These are phyloP conservation scores for Burhinus bistriatus DNA, from an alignment of 2,113 vertebrate genomes.

Conservation along the genomic window DNA sequence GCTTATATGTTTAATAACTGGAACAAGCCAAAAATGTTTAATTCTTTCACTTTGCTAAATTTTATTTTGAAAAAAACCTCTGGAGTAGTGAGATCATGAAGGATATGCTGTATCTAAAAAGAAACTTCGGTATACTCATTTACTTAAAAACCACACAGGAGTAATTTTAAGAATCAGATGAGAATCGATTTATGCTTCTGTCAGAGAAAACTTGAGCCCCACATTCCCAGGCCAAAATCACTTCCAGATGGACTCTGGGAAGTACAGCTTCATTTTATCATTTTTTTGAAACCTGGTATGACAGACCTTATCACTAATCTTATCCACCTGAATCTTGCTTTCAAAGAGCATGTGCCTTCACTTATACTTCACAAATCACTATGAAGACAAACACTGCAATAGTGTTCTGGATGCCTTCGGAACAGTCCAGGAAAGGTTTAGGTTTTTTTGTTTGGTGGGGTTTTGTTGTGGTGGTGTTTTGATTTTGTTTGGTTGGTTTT, in stretches of 20 bases:
- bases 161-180: not conserved
- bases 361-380: not conserved
- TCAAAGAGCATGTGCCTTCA: not conserved
- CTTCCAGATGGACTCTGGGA: not conserved
- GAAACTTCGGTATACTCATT: not conserved
- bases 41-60: not conserved
- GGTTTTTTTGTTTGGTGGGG: not conserved
- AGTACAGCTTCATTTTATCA: not conserved
- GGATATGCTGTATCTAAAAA: not conserved
- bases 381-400: not conserved
- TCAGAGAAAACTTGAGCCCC: not conserved
- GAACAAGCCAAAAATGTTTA: not conserved
- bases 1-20: not conserved
- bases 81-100: rapidly evolving
- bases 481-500: not conserved
- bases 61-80: not conserved
- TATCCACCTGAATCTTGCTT: not conserved
- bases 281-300: not conserved
- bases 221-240: not conserved
- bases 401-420: not conserved
- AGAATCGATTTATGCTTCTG: not conserved
- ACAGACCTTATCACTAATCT: not conserved
- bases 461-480: too few species aligned
- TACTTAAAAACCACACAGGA: not conserved
- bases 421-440: not conserved